Percentiles rank a stretch among this genome's conserved stretches.
These are phyloP conservation scores for Lycaena phlaeas DNA, from an alignment of 2,888 invertebrate species.

Conservation along the genomic window DNA sequence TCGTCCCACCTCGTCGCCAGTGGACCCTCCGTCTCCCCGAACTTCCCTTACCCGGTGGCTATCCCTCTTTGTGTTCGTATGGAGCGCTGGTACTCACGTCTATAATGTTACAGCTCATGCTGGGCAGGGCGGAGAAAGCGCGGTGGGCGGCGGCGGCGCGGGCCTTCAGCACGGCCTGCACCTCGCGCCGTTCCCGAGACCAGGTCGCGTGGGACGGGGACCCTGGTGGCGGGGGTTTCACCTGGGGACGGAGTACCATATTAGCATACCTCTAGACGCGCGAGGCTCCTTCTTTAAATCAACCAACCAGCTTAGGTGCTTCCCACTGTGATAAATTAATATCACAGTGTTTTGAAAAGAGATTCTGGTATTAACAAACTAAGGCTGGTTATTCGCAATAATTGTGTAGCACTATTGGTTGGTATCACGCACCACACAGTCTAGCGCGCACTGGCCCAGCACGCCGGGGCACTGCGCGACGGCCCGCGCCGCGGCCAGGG, in stretches of 20 bases:
- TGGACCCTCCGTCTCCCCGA: no score
- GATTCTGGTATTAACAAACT: no score
- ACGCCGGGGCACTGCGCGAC: conserved; percentile 92
- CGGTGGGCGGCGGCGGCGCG: conserved; percentile 82
- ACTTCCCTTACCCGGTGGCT: no score
- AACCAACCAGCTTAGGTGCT: no score
- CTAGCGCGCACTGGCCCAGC: conserved; percentile 90
- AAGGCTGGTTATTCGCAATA: no score
- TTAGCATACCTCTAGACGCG: no score
- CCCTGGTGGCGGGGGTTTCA: conserved; percentile 74
- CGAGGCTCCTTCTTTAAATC: no score
- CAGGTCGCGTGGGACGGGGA: conserved; percentile 81
- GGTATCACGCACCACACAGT: conserved; percentile 78
- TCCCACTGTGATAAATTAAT: no score
- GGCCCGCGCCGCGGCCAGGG: conserved; percentile 87
- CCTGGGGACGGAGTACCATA: not conserved
- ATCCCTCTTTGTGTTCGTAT: no score
- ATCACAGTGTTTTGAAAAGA: no score
- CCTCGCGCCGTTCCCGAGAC: conserved; percentile 70
- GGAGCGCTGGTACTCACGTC: conserved; percentile 40
- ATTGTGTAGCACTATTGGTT: no score
- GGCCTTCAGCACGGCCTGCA: conserved; percentile 73
- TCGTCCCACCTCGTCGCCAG: no score
- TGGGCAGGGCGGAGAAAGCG: conserved; percentile 86
- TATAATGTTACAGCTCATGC: conserved; percentile 80